Percentiles rank a stretch among this genome's conserved stretches.
phyloP scores from a whole-genome alignment of 2,888 invertebrate species.

The Eupelmus urozonus region DNA sequence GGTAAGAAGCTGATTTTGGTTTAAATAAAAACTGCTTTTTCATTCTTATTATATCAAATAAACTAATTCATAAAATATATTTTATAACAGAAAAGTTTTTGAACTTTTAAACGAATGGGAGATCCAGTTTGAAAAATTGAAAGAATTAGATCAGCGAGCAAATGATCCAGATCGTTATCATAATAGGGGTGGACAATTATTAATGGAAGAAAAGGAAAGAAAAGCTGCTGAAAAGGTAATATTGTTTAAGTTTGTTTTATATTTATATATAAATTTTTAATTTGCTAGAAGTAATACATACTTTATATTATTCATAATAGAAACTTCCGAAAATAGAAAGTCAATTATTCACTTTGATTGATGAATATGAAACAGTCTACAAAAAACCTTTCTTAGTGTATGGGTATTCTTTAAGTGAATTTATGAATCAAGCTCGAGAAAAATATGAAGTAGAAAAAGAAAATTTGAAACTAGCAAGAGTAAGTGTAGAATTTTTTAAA shows the following conservation, averaged over 20 bases:
- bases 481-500: slow-evolving; percentile 58
- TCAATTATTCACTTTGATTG: slow-evolving; percentile 80
- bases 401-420: slow-evolving; percentile 82
- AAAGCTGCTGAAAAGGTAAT: slow-evolving; percentile 82
- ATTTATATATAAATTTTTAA: slow-evolving; percentile 8
- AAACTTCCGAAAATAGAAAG: slow-evolving; percentile 87
- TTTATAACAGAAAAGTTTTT: slow-evolving; percentile 80
- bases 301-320: slow-evolving; percentile 62
- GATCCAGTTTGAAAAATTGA: slow-evolving; percentile 86
- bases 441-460: slow-evolving; percentile 80
- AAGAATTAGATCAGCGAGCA: slow-evolving; percentile 86
- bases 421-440: slow-evolving; percentile 82
- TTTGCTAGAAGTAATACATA: neutral
- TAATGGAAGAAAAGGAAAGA: slow-evolving; percentile 92
- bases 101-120: slow-evolving; percentile 83
- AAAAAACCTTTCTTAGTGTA: slow-evolving; percentile 81
- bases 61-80: slow-evolving; percentile 21
- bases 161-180: slow-evolving; percentile 90
- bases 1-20: slow-evolving; percentile 76
- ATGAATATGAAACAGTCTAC: slow-evolving; percentile 74
- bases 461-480: slow-evolving; percentile 71
- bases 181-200: slow-evolving; percentile 91
- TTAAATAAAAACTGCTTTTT: slow-evolving; percentile 18
- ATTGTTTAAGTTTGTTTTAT: neutral
- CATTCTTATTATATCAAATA: neutral